Evolutionary conservation across 2,797 vertebrate species (phyloP), one percentile per base, ranked within the genome.

Genomic region (Uromys caudimaculatus): DNA sequence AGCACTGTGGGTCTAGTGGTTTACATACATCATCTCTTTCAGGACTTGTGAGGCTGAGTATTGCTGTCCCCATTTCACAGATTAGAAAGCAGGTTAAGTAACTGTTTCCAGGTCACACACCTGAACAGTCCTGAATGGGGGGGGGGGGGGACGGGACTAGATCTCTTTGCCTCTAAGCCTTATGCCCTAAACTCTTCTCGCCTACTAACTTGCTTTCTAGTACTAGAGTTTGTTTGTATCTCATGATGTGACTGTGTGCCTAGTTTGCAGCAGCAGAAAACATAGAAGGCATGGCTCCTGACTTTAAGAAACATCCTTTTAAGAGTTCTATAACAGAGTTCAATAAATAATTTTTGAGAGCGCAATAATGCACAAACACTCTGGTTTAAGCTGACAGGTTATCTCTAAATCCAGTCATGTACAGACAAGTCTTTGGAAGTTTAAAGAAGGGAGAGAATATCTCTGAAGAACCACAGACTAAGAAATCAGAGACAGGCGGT

Each of bases 311-410:
- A 58, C 32, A 24, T 35, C 71, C 1, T 50, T 52, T n/a, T 5
- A 41, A 91, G 56, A 88, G 29, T 62, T 90, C 71, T 88, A 38
- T 17, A 69, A 1, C 8, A 73, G 93, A 78, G 35, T 52, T 90
- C 38, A 81, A 27, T 86, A 76, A 94, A 76, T 86, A 71, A 56
- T 81, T 77, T 86, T 32, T 87, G 62, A 89, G 50, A 71, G 76
- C 78, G 41, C 3, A 27, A 12, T 67, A 64, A 47, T 62, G 50
- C 58, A 14, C 4, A 69, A 54, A 87, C 41, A 69, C 81, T 87
- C 58, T 88, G 12, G 16, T 52, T 90, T 88, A 83, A 41, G 47
- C 56, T 89, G 84, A 82, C 2, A 78, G 69, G 69, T n/a, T 50
- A 52, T 44, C 60, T 83, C 14, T 56, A 90, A 56, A 19, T 19